Evolutionary conservation across 2,888 invertebrate genomes (phyloP).

Genomic region (Lasioglossum zephyrum): DNA sequence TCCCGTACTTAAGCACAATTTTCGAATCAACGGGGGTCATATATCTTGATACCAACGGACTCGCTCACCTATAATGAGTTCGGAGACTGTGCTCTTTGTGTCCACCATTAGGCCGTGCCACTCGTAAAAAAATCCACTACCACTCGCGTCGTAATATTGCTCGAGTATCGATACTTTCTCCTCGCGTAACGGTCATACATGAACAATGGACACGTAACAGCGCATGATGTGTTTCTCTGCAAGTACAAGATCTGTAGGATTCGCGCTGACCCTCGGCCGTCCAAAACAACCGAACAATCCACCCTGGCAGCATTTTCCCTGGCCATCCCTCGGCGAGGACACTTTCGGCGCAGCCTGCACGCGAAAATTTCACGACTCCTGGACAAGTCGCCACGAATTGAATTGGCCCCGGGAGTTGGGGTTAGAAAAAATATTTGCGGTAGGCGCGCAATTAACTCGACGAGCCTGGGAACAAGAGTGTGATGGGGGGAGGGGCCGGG

Average conservation of each 20-base stretch:
- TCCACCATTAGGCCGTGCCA: neutral
- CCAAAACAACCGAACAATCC: neutral
- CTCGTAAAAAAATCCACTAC: no score
- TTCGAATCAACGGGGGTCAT: constrained; percentile 6
- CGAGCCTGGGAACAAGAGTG: constrained; percentile 33
- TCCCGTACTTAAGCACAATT: constrained; percentile 3
- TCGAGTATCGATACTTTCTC: no score
- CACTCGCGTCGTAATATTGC: no score
- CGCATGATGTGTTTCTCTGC: no score
- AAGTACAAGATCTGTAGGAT: no score
- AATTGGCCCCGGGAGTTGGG: constrained; percentile 26
- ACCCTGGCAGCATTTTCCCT: neutral
- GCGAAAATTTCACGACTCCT: neutral
- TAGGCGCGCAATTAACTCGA: constrained; percentile 59
- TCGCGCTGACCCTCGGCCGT: neutral
- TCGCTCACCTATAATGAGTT: neutral
- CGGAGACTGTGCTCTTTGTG: neutral
- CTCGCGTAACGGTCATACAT: no score
- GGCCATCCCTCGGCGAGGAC: neutral
- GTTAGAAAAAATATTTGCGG: constrained; percentile 43
- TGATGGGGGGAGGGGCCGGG: no score
- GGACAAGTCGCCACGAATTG: constrained; percentile 17
- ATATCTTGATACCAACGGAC: constrained; percentile 3
- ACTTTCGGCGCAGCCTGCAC: neutral
- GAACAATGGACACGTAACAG: no score